Conservation (phyloP, 2,888 invertebrate genomes). For the Agrochola lota region DNA sequence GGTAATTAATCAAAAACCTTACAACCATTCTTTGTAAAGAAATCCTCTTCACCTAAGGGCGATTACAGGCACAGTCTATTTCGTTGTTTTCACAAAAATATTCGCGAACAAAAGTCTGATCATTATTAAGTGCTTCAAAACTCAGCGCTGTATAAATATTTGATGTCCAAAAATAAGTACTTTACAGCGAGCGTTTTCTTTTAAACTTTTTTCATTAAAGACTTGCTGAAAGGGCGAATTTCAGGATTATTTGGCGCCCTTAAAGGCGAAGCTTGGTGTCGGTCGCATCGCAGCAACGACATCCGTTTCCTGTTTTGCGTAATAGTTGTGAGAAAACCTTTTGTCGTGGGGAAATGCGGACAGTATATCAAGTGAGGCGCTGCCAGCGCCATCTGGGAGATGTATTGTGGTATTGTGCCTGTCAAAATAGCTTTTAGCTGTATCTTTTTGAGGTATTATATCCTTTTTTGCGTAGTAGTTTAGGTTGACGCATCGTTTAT, state of each 20-base stretch:
- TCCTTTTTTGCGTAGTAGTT: constrained; percentile 9
- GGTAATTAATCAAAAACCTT: constrained; percentile 17
- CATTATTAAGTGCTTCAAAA: constrained; percentile 54
- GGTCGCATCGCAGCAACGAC: constrained; percentile 65
- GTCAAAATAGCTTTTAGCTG: constrained; percentile 42
- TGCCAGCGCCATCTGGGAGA: constrained; percentile 51
- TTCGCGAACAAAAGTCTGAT: constrained; percentile 40
- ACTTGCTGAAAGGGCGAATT: constrained; percentile 53
- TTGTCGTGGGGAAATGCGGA: constrained; percentile 56
- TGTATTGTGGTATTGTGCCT: constrained; percentile 45
- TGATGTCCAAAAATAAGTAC: constrained; percentile 60
- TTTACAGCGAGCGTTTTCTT: constrained; percentile 51
- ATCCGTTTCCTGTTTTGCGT: constrained; percentile 73
- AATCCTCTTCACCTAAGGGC: neutral
- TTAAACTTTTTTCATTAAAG: constrained; percentile 67
- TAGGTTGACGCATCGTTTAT: constrained; percentile 11
- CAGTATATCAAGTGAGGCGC: constrained; percentile 52
- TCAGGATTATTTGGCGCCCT: constrained; percentile 61
- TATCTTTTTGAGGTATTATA: constrained; percentile 26
- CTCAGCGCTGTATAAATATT: constrained; percentile 59
- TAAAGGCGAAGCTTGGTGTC: constrained; percentile 60
- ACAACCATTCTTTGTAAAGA: neutral
- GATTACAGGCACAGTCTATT: constrained; percentile 3
- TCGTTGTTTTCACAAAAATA: constrained; percentile 13
- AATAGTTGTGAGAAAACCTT: constrained; percentile 76